Evolutionary conservation across 2,797 vertebrate species (phyloP).

Genomic region (Paratrypauchen microcephalus): DNA sequence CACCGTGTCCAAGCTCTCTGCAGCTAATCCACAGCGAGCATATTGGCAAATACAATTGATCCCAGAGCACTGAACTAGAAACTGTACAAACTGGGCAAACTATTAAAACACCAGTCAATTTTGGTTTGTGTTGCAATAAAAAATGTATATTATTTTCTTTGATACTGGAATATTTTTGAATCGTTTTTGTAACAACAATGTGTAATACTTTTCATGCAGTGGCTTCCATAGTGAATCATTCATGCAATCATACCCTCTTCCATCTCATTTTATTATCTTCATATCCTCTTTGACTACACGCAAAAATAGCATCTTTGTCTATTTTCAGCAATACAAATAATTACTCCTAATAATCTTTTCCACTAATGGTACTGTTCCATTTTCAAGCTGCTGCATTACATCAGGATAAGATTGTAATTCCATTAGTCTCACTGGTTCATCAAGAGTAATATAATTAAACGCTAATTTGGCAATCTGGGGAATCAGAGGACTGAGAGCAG

Average conservation of each 20-base stretch:
- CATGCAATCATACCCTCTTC: not conserved
- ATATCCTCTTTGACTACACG: not conserved
- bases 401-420: slow-evolving; percentile 32
- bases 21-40: slow-evolving; percentile 47
- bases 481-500: slow-evolving; percentile 1
- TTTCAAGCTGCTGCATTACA: slow-evolving; percentile 9
- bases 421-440: slow-evolving; percentile 44
- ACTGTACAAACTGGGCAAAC: slow-evolving; percentile 7
- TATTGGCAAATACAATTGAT: slow-evolving; percentile 62
- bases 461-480: slow-evolving; percentile 11
- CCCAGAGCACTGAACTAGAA: slow-evolving; percentile 51
- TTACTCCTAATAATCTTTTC: not conserved
- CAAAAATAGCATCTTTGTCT: not conserved
- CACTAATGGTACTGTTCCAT: slow-evolving; percentile 4
- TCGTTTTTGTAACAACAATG: too few species aligned
- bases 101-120: slow-evolving; percentile 20
- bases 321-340: not conserved
- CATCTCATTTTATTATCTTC: not conserved
- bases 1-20: slow-evolving; percentile 4
- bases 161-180: not conserved
- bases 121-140: slow-evolving; percentile 3
- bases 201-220: not conserved
- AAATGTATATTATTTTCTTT: too few species aligned
- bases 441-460: slow-evolving; percentile 46
- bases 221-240: not conserved